These are phyloP conservation scores for Drosophila siamana DNA, from an alignment of 2,888 invertebrate species.

Conservation along the genomic window DNA sequence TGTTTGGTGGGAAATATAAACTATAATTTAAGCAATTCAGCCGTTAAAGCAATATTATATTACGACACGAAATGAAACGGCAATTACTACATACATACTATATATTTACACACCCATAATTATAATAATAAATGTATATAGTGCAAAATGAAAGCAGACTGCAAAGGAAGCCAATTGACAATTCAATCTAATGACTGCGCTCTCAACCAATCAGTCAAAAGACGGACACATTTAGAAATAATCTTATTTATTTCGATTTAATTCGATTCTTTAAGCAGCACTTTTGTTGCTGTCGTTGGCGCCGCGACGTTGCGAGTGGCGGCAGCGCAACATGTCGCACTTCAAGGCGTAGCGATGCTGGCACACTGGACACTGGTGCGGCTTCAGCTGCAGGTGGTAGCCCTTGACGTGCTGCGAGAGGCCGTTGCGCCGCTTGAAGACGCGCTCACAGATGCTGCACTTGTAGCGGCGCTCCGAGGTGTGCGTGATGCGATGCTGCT, in stretches of 20 bases:
- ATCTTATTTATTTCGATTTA: background rate
- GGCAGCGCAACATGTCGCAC: slow-evolving; percentile 84
- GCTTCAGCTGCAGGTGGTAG: slow-evolving; percentile 84
- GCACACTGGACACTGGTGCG: slow-evolving; percentile 83
- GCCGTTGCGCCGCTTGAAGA: slow-evolving; percentile 84
- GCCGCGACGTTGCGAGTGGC: slow-evolving; percentile 79
- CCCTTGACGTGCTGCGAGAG: slow-evolving; percentile 84
- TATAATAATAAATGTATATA: slow-evolving; percentile 56
- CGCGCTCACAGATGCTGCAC: slow-evolving; percentile 82
- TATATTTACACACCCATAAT: slow-evolving; percentile 28
- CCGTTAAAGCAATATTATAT: slow-evolving; percentile 66
- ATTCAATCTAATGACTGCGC: no score
- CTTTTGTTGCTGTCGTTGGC: background rate
- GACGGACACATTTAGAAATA: background rate
- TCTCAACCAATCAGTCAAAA: background rate
- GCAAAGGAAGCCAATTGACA: no score
- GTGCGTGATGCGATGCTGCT: slow-evolving; percentile 84
- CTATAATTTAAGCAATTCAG: slow-evolving; percentile 58
- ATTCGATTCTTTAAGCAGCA: background rate
- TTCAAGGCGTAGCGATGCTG: slow-evolving; percentile 83
- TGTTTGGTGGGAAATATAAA: slow-evolving; percentile 25
- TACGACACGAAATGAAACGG: slow-evolving; percentile 48
- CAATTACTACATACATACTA: slow-evolving; percentile 50
- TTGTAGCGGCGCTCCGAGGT: slow-evolving; percentile 80
- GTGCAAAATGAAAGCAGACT: slow-evolving; percentile 47